Base-by-base conservation (phyloP, 2,888 invertebrate genomes). In the Stegana nigrithorax region DNA sequence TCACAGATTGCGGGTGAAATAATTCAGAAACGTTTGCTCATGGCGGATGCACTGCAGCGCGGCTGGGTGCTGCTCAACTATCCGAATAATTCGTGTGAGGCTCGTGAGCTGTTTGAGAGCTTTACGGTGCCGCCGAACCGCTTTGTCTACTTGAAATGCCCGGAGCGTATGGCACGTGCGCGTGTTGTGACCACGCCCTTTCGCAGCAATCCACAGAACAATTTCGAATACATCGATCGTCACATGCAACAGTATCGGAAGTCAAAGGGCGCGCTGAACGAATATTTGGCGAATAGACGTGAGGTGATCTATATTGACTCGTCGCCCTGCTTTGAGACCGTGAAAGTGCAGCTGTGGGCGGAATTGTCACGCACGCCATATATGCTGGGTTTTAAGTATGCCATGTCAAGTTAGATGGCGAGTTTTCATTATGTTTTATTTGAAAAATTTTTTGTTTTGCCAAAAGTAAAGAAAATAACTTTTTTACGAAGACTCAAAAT, bases 61-160 rank as follows among this genome's bases (percentile, higher is more conserved):
- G 90, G 90, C 4, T 90, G 90, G 89, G 86, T 90, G 10, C 69
- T 90, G 47, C 87, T 88, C 12, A 88, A 88, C 17, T 90, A 87
- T 78, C 89, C 90, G 0, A 87, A 86, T 55, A 87, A 87, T 12
- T 78, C 85, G 0, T 82, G 84, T 5, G 90, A 90, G 70, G 88
- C 90, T 39, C 83, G 87, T 64, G 81, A 86, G 57, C 72, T 90
- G 2, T 88, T 90, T 27, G 78, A 84, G 36, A 59, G 69, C 64
- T 85, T 86, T 58, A 77, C 87, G n/a, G 85, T 88, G 8, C 89
- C 89, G 1, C 90, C 90, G 0, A 90, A 90, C 73, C 81, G 79
- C 23, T 62, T 85, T 8, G 68, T 84, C 2, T 81, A 81, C 44
- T 57, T 85, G 6, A 78, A 82, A 60, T 77, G 83, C 60, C 67